phyloP scores from a whole-genome alignment of 37 sponge, comb jelly and placozoan species.

The Spongilla lacustris region DNA sequence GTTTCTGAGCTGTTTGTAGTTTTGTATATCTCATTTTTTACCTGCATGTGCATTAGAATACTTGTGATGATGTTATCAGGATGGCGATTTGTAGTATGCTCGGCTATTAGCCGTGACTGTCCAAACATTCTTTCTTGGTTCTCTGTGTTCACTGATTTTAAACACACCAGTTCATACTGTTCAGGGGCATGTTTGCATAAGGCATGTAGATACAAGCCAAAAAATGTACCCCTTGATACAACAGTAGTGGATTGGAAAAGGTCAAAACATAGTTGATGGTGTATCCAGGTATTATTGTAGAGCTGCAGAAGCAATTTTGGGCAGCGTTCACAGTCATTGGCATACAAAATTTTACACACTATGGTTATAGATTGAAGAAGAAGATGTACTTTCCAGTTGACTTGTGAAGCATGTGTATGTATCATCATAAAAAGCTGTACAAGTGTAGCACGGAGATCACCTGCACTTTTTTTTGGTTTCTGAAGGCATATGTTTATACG shows the following conservation, averaged over 20 bases:
- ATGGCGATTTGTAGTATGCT: no score
- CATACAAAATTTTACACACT: constrained; percentile 20
- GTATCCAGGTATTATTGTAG: constrained; percentile 20
- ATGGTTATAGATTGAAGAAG: not conserved
- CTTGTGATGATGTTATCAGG: no score
- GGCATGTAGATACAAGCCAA: constrained; percentile 26
- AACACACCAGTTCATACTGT: no score
- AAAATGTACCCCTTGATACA: not conserved
- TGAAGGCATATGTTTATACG: no score
- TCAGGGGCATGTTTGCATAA: not conserved
- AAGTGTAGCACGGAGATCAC: not conserved
- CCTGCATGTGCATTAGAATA: no score
- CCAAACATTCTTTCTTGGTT: no score
- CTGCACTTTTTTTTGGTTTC: no score
- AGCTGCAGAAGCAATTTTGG: constrained; percentile 21
- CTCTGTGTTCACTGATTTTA: no score
- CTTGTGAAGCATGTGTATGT: not conserved
- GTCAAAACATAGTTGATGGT: not conserved
- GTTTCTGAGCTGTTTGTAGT: no score
- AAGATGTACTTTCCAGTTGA: constrained; percentile 1
- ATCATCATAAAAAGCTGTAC: constrained; percentile 11
- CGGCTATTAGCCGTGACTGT: no score
- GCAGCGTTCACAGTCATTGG: not conserved
- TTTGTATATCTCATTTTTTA: no score
- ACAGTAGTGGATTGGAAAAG: not conserved